Percentiles rank a stretch among this genome's conserved stretches.
Conservation (phyloP, 2,797 vertebrate genomes). For the Lycodopsis pacificus region DNA sequence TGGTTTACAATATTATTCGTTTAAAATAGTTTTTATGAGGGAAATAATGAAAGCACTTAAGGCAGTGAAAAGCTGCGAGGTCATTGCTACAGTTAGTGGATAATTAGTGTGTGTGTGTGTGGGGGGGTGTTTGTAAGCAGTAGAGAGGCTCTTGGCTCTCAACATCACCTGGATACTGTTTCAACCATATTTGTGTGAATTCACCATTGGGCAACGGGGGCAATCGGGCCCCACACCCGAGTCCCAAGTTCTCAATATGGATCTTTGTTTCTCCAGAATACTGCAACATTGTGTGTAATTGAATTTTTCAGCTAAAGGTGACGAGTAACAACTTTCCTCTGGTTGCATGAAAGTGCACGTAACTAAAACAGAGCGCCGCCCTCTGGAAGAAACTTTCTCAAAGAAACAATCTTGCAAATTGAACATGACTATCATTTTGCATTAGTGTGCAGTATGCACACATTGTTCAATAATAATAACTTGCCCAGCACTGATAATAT, state of each 20-base stretch:
- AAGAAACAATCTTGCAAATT: neutral
- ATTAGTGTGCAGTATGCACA: neutral
- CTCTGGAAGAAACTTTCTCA: neutral
- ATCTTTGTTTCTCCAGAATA: neutral
- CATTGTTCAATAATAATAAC: too few species aligned
- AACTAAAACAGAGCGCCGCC: slow-evolving; percentile 16
- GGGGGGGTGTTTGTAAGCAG: neutral
- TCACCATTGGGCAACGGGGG: neutral
- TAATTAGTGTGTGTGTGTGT: slow-evolving; percentile 22
- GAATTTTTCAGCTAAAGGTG: slow-evolving; percentile 27
- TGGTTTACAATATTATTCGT: slow-evolving; percentile 22
- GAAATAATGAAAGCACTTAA: slow-evolving; percentile 21
- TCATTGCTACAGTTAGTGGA: slow-evolving; percentile 25
- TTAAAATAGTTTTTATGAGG: slow-evolving; percentile 45
- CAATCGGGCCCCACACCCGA: neutral
- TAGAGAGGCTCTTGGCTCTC: slow-evolving; percentile 3
- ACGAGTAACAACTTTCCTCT: slow-evolving; percentile 30
- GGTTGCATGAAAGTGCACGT: neutral
- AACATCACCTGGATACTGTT: slow-evolving; percentile 5
- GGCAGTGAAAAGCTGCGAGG: slow-evolving; percentile 30
- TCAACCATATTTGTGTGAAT: neutral
- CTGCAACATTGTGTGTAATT: neutral
- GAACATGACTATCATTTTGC: neutral
- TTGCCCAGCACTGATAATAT: too few species aligned
- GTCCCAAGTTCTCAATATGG: neutral